A percentile compares a stretch with the other conserved stretches of the same genome.
Conservation (phyloP, 2,888 invertebrate species). For the Lepetodrilus schrolli region DNA sequence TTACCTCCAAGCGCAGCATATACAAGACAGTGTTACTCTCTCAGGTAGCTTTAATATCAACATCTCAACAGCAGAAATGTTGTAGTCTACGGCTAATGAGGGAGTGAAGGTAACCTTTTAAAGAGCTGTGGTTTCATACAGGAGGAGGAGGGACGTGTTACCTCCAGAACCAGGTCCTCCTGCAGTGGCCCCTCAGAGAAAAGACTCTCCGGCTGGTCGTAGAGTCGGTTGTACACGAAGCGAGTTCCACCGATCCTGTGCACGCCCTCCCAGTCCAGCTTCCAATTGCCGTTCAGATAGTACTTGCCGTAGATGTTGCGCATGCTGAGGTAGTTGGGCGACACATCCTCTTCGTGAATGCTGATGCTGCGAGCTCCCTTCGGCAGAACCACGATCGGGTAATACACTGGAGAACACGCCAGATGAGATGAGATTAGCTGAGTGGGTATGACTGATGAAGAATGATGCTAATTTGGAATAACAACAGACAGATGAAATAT, state of each 20-base stretch:
- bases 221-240: slow-evolving; percentile 88
- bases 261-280: slow-evolving; percentile 90
- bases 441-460: background rate
- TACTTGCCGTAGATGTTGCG: slow-evolving; percentile 88
- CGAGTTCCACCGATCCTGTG: slow-evolving; percentile 87
- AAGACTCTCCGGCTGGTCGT: slow-evolving; percentile 83
- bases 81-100: too few relatives aligned
- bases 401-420: slow-evolving; percentile 83
- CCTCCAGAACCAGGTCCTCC: slow-evolving; percentile 91
- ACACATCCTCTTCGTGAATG: slow-evolving; percentile 85
- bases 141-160: slow-evolving; percentile 71
- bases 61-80: background rate
- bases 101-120: too few relatives aligned
- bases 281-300: slow-evolving; percentile 95
- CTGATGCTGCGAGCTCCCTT: slow-evolving; percentile 92
- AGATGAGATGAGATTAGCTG: background rate
- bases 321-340: slow-evolving; percentile 93
- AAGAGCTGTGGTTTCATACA: background rate
- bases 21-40: too few relatives aligned
- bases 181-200: slow-evolving; percentile 89
- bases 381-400: slow-evolving; percentile 92
- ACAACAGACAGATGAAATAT: too few relatives aligned
- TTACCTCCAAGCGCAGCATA: too few relatives aligned
- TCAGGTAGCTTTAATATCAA: too few relatives aligned
- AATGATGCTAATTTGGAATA: background rate